Evolutionary conservation across 2,113 vertebrate genomes (phyloP).

Genomic region (Nesospiza acunhae): DNA sequence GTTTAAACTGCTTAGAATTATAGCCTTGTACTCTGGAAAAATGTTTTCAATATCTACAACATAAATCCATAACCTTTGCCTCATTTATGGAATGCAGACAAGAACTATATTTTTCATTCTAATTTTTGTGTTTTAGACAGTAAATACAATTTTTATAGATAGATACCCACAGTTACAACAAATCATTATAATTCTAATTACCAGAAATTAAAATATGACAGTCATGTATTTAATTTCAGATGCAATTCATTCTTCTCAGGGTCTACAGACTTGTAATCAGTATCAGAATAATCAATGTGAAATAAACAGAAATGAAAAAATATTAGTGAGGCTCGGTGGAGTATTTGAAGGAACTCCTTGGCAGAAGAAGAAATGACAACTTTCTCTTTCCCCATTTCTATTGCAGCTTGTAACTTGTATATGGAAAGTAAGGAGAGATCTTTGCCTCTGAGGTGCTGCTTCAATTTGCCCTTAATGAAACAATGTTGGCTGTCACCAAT

Average conservation of each 20-base stretch:
- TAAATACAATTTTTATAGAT: not conserved
- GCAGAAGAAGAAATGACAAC: not conserved
- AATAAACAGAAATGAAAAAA: not conserved
- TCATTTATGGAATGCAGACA: not conserved
- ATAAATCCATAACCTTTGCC: not conserved
- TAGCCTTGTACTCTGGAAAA: not conserved
- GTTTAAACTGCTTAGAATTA: not conserved
- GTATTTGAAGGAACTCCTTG: not conserved
- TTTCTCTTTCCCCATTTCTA: not conserved
- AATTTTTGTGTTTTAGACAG: not conserved
- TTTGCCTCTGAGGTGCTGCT: not conserved
- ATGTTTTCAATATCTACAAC: not conserved
- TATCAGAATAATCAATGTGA: not conserved
- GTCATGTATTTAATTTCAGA: not conserved
- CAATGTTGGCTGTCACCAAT: not conserved
- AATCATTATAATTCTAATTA: not conserved
- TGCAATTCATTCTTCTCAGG: not conserved
- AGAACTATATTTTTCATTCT: not conserved
- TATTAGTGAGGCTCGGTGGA: not conserved
- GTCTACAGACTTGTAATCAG: not conserved
- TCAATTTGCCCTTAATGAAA: not conserved
- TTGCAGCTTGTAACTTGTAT: not conserved
- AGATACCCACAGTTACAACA: not conserved
- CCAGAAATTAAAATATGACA: not conserved
- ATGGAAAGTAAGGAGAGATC: not conserved